Evolutionary conservation across 2,797 vertebrate species (phyloP).

Genomic region (Crocodylus rhombifer): DNA sequence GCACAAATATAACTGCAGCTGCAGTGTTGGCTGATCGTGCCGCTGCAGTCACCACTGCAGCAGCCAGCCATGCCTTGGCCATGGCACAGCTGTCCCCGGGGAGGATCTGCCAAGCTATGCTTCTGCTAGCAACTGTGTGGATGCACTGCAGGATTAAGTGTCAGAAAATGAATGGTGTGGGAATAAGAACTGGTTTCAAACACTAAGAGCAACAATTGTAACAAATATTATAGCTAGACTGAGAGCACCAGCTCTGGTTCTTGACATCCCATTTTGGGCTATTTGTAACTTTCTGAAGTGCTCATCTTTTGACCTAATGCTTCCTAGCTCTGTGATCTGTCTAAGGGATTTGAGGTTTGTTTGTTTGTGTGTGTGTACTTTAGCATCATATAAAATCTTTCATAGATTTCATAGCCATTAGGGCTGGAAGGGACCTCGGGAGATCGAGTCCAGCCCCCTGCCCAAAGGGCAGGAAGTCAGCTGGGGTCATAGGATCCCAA

Average conservation of each 20-base stretch:
- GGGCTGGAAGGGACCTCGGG: no score
- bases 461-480: no score
- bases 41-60: no score
- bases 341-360: background rate
- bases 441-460: no score
- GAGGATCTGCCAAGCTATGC: no score
- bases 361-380: no score
- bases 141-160: background rate
- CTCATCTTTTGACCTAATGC: background rate
- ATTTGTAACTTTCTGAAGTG: background rate
- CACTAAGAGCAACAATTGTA: constrained; percentile 16
- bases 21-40: no score
- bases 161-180: background rate
- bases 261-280: background rate
- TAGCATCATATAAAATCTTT: background rate
- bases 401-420: no score
- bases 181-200: background rate
- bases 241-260: background rate
- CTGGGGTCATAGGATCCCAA: no score
- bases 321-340: background rate
- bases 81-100: no score
- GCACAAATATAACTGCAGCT: no score
- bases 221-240: background rate
- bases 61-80: no score
- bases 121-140: background rate